Evolutionary conservation across 1,140 invertebrate genomes (phyloP), one percentile per base, ranked within the genome.

Genomic region (Drosophila orena): DNA sequence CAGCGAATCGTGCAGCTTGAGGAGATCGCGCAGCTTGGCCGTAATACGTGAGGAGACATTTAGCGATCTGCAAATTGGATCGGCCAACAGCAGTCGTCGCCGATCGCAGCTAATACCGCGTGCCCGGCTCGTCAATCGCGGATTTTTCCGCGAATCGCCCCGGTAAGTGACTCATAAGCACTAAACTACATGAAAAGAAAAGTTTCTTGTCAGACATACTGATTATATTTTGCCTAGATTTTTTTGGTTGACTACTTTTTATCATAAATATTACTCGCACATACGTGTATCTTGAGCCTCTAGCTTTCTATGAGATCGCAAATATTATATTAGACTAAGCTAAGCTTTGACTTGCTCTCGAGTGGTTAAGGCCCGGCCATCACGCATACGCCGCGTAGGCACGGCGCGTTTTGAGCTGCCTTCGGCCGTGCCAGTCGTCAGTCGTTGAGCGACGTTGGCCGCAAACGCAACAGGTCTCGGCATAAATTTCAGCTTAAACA

Each of bases 1-100:
- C 69, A 91, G 77, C 66, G 94, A 94, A 70, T 93, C 94, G 65
- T 95, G 95, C 68, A 94, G 95, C 71, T 92, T 96, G 80, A 94
- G 96, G 35, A 93, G 96, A 43, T 96, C 95, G 70, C 93, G 95
- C 75, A 96, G 96, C 84, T 94, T 96, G 77, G 96, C 96, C 44
- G 95, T 96, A 43, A 96, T 96, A 88, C 94, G 95, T 84, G 96
- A 96, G 91, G 95, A 96, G 92, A 94, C 95, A 52, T 95, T 95
- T 90, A 95, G 94, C 62, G 94, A 94, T 79, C 93, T 95, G 76
- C 94, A 95, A 91, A 94, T 94, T 72, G 93, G 93, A 72, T 88
- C 91, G 34, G 94, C 94, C 76, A 93, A 94, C 79, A 93, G 94
- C 54, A 93, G 94, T 76, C 94, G 93, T 59, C 94, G 95, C 62